Conservation (phyloP, 2,888 invertebrate species). For the Pasiphila rectangulata region DNA sequence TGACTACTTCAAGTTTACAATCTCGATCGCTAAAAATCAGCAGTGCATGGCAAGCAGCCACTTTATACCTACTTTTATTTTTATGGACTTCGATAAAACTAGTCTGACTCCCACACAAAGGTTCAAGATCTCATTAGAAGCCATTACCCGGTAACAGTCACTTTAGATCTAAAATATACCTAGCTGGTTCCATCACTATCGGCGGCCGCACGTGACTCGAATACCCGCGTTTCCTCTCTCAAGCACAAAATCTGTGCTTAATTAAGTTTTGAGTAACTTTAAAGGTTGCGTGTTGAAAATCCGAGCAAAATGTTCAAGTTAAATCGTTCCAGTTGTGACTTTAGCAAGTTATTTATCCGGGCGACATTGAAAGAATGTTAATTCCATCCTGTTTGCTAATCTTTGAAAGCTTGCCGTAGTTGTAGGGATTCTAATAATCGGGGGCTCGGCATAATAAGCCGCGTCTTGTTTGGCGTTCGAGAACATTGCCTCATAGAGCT, state of each 20-base stretch:
- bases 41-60: not conserved
- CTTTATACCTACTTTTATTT: conserved; percentile 1
- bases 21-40: not conserved
- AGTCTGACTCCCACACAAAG: not conserved
- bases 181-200: conserved; percentile 23
- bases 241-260: conserved; percentile 32
- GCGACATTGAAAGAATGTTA: conserved; percentile 22
- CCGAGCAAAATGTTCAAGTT: conserved; percentile 28
- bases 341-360: conserved; percentile 16
- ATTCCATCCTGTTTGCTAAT: conserved; percentile 17
- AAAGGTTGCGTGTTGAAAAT: conserved; percentile 31
- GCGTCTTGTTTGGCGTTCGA: conserved; percentile 7
- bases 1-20: not conserved
- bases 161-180: conserved; percentile 19
- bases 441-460: not conserved
- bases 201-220: conserved; percentile 22
- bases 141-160: conserved; percentile 11
- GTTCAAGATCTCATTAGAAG: conserved; percentile 3
- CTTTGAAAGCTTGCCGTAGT: conserved; percentile 8
- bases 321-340: conserved; percentile 22
- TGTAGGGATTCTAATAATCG: conserved; percentile 11
- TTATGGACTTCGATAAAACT: conserved; percentile 3
- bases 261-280: conserved; percentile 35
- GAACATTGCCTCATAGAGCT: conserved; percentile 4
- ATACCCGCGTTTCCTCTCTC: conserved; percentile 18